Evolutionary conservation across 2,113 vertebrate species (phyloP).

Genomic region (Microcebus tavaratra): DNA sequence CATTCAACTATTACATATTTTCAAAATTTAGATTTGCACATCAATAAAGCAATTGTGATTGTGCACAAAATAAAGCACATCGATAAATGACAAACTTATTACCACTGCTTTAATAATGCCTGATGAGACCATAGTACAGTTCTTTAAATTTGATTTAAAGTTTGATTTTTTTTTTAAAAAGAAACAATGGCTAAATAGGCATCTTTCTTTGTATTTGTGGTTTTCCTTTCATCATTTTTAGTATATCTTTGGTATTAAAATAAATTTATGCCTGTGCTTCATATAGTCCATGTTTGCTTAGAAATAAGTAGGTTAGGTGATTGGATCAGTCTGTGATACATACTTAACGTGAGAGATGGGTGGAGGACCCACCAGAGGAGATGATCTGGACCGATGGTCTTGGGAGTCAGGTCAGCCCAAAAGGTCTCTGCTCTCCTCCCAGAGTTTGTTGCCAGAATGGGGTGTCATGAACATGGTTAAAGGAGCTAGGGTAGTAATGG

Average conservation of each 20-base stretch:
- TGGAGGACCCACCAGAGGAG: not conserved
- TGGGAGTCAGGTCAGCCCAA: not conserved
- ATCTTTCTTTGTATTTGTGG: not conserved
- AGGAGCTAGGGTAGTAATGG: not conserved
- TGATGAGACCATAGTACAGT: not conserved
- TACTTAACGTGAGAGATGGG: not conserved
- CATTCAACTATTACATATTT: not conserved
- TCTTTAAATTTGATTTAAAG: conserved; percentile 51
- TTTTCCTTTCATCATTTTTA: not conserved
- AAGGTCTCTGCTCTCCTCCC: not conserved
- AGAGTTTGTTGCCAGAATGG: not conserved
- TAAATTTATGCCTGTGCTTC: not conserved
- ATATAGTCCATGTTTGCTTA: not conserved
- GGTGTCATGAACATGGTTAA: not conserved
- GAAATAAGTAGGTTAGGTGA: no score
- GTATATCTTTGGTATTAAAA: not conserved
- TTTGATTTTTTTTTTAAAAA: conserved; percentile 20
- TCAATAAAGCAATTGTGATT: not conserved
- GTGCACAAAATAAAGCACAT: no score
- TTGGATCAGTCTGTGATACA: not conserved
- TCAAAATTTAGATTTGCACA: not conserved
- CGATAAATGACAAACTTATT: not conserved
- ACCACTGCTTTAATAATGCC: conserved; percentile 14
- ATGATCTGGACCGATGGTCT: no score
- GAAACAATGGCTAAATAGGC: not conserved